Percentiles rank a stretch among this genome's conserved stretches.
phyloP scores from a whole-genome alignment of 2,888 invertebrate species.

The Rhaphigaster nebulosa region DNA sequence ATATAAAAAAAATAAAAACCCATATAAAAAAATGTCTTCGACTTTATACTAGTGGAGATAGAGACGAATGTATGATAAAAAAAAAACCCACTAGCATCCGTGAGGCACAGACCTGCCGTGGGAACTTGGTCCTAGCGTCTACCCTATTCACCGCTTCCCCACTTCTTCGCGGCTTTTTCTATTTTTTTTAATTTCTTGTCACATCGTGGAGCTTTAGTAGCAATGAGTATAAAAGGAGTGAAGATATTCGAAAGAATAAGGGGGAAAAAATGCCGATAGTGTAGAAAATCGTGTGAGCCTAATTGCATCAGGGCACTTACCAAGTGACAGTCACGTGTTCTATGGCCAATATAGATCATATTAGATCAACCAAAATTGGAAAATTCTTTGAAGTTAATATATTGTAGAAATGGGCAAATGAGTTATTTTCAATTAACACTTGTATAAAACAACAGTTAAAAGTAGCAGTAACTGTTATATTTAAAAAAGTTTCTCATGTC shows the following conservation, averaged over 20 bases:
- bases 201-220: not conserved
- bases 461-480: too few species aligned
- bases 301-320: not conserved
- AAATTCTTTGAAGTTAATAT: too few species aligned
- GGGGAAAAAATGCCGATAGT: not conserved
- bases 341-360: not conserved
- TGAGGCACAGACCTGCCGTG: constrained; percentile 33
- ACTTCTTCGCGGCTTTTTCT: constrained; percentile 56
- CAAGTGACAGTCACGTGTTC: not conserved
- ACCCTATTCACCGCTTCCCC: constrained; percentile 56
- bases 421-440: too few species aligned
- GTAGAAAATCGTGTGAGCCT: not conserved
- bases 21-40: not conserved
- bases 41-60: constrained; percentile 24
- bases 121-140: constrained; percentile 37
- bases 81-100: constrained; percentile 18
- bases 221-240: not conserved
- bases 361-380: too few species aligned
- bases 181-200: constrained; percentile 49
- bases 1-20: not conserved
- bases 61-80: constrained; percentile 42
- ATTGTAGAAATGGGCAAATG: too few species aligned
- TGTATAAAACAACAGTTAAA: too few species aligned
- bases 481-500: too few species aligned
- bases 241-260: not conserved